Base-by-base conservation (phyloP, 2,888 invertebrate species). In the Trichacis sp. region DNA sequence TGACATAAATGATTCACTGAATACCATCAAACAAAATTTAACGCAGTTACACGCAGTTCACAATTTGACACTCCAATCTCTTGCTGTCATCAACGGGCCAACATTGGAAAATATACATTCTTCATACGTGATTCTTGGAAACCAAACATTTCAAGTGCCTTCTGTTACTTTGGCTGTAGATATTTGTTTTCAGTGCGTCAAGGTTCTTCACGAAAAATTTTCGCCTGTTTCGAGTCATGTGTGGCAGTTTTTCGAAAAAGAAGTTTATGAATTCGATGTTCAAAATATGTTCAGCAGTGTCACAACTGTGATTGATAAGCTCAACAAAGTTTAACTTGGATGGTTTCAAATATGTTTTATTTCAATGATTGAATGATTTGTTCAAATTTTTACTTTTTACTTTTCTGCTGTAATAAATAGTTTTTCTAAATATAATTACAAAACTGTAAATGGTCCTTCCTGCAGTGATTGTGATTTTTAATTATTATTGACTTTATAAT, bases 171-270 rank as follows among this genome's bases (percentile, higher is more conserved):
- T 36, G 8, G 69, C 69, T 18, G 64, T 68, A 4, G 61, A 64
- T 19, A 19, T 64, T 17, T 68, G 63, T 43, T 68, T 64, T 55
- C 45, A 64, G 17, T 53, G 45, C 5, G n/a, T 54, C n/a, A 68
- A 68, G 61, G 57, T 61, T 1, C 52, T 64, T 19, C 43, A 52
- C 18, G 15, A 38, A 17, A 29, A 38, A 11, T 68, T 55, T 50
- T 48, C 58, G 33, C 14, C 20, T 15, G 36, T 64, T 46, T 55
- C 47, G 17, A 64, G 53, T 30, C 61, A 62, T 36, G 45, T 68
- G 18, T 64, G 62, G 58, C 64, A 68, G 48, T 68, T 64, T 55
- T 52, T 68, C 2, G 52, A 68, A 17, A 33, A 52, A 36, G 42
- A 48, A 29, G 33, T 53, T 11, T 68, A 52, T 20, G 36, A 24